Percentiles rank a stretch among this genome's conserved stretches.
These are phyloP conservation scores for Ellobius talpinus DNA, from an alignment of 2,113 vertebrate genomes.

Conservation along the genomic window DNA sequence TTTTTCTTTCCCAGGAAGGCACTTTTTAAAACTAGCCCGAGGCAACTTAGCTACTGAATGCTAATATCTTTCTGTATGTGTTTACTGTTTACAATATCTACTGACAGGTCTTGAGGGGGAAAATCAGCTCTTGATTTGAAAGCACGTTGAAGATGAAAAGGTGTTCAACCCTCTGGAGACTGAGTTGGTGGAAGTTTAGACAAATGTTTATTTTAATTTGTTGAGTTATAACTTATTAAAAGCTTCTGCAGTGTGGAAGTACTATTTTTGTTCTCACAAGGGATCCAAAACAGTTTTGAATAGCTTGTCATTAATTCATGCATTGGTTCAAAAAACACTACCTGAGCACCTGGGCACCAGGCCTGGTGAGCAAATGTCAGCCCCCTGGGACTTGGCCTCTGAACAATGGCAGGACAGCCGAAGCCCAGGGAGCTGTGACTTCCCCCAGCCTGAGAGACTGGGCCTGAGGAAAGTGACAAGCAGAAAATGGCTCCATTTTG, in stretches of 20 bases:
- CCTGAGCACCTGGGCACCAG: constrained; percentile 25
- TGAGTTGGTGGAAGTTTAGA: constrained; percentile 72
- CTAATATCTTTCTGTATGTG: constrained; percentile 67
- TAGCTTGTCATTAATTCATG: constrained; percentile 64
- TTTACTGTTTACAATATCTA: constrained; percentile 64
- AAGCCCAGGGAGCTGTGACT: neutral
- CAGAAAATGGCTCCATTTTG: constrained; percentile 59
- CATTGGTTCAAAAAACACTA: constrained; percentile 48
- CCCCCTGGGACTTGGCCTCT: neutral
- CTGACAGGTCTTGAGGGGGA: constrained; percentile 53
- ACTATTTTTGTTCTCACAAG: constrained; percentile 71
- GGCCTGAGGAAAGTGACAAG: neutral
- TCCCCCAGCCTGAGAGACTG: neutral
- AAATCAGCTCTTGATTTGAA: constrained; percentile 66
- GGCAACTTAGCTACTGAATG: constrained; percentile 55
- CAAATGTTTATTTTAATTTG: constrained; percentile 82
- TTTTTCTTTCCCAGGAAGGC: constrained; percentile 54
- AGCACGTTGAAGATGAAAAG: constrained; percentile 79
- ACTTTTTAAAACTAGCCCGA: constrained; percentile 52
- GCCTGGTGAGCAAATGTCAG: neutral
- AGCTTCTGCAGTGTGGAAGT: constrained; percentile 66
- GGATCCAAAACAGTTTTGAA: constrained; percentile 63
- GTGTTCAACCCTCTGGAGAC: constrained; percentile 71
- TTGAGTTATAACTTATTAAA: constrained; percentile 80
- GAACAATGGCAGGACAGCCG: neutral